Percentiles rank a stretch among this genome's conserved stretches.
phyloP scores from a whole-genome alignment of 2,888 invertebrate species.

The Tricholauxania praeusta region DNA sequence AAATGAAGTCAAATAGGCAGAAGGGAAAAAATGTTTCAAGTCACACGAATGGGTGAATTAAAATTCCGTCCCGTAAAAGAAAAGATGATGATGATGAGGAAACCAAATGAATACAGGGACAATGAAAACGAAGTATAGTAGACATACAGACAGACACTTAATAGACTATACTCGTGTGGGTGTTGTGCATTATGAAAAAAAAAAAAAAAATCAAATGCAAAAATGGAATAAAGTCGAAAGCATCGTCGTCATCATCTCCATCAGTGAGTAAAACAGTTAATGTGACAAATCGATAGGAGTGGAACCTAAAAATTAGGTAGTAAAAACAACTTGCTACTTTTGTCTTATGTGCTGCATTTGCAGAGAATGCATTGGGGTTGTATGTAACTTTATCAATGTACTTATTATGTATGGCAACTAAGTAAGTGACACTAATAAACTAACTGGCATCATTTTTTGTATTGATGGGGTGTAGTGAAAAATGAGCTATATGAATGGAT shows the following conservation, averaged over 20 bases:
- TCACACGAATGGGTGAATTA: conserved; percentile 20
- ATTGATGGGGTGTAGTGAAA: no score
- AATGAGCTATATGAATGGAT: no score
- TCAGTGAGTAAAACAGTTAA: conserved; percentile 41
- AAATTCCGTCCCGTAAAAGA: no score
- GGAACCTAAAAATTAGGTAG: conserved; percentile 22
- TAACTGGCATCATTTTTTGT: no score
- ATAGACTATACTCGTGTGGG: conserved; percentile 9
- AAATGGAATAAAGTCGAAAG: conserved; percentile 32
- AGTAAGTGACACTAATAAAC: no score
- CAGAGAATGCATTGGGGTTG: conserved; percentile 1
- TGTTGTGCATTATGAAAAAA: neutral
- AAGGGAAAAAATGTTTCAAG: conserved; percentile 22
- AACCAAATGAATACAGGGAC: no score
- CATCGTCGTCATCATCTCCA: neutral
- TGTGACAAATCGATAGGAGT: conserved; percentile 47
- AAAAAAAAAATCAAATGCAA: conserved; percentile 22
- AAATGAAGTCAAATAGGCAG: conserved; percentile 24
- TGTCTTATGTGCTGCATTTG: conserved; percentile 2
- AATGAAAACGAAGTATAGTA: no score
- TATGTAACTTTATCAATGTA: neutral
- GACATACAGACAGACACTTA: conserved; percentile 12
- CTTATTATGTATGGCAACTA: neutral
- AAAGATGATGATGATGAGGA: no score
- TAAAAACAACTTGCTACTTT: neutral